These are phyloP conservation scores for Oncorhynchus kisutch DNA, from an alignment of 2,113 vertebrate species.

Conservation along the genomic window DNA sequence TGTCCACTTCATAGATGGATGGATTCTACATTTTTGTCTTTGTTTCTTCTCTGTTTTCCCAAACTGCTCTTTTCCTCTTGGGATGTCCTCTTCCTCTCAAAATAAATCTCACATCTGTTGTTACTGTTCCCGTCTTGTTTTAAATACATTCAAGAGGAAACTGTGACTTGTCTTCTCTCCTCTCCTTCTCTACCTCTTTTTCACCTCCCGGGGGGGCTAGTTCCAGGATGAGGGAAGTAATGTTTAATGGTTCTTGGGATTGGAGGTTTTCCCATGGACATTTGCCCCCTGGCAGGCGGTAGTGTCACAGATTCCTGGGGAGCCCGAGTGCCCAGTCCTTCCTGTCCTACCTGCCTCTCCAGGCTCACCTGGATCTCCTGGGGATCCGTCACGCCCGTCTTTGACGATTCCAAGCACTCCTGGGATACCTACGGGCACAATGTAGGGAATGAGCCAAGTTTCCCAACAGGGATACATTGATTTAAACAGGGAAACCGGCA, in stretches of 20 bases:
- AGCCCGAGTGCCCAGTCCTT: slow-evolving; percentile 85
- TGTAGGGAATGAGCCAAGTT: background rate
- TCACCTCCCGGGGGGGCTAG: slow-evolving; percentile 22
- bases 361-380: slow-evolving; percentile 87
- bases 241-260: slow-evolving; percentile 84
- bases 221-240: slow-evolving; percentile 35
- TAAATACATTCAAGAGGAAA: slow-evolving; percentile 51
- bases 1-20: slow-evolving; percentile 52
- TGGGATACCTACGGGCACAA: slow-evolving; percentile 76
- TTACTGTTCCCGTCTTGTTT: slow-evolving; percentile 62
- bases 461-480: background rate
- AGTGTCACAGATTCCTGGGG: slow-evolving; percentile 97
- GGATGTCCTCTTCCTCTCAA: slow-evolving; percentile 67
- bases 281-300: slow-evolving; percentile 92
- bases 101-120: slow-evolving; percentile 50
- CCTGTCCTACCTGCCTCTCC: slow-evolving; percentile 88
- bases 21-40: slow-evolving; percentile 55
- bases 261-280: slow-evolving; percentile 75
- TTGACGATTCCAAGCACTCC: slow-evolving; percentile 85
- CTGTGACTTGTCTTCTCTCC: slow-evolving; percentile 37
- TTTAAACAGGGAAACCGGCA: background rate
- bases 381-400: slow-evolving; percentile 87
- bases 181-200: slow-evolving; percentile 19
- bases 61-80: slow-evolving; percentile 54
- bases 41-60: slow-evolving; percentile 53